A percentile compares a stretch with the other conserved stretches of the same genome.
These are phyloP conservation scores for Columba janthina DNA, from an alignment of 2,113 vertebrate genomes.

Conservation along the genomic window DNA sequence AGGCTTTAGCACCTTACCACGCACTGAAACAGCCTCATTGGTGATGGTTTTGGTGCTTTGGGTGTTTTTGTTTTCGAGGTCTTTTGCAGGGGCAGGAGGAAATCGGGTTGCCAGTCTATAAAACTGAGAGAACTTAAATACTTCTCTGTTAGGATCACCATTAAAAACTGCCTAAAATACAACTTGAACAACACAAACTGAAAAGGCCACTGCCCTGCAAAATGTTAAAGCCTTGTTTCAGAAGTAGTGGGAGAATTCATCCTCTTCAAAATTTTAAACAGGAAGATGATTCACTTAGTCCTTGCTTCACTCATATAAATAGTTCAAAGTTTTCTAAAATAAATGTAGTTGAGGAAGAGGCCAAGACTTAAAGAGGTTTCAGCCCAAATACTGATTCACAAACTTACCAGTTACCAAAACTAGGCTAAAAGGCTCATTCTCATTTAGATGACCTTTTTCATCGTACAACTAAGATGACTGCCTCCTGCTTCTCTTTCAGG, in stretches of 20 bases:
- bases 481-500: not conserved
- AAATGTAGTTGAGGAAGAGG: not conserved
- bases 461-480: fast-evolving
- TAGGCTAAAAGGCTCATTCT: not conserved
- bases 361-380: not conserved
- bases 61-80: not conserved
- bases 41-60: not conserved
- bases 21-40: not conserved
- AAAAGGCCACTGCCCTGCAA: not conserved
- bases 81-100: not conserved
- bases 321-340: not conserved
- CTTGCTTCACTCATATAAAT: not conserved
- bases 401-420: not conserved
- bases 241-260: not conserved
- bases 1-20: not conserved
- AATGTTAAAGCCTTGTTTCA: not conserved
- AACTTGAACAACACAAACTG: not conserved
- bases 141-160: not conserved
- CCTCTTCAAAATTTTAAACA: not conserved
- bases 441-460: not conserved
- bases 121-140: not conserved
- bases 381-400: not conserved
- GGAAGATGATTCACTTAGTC: not conserved
- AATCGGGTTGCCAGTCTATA: not conserved
- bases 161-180: not conserved